phyloP scores from a whole-genome alignment of 2,113 vertebrate species.

The human (Homo sapiens) region DNA sequence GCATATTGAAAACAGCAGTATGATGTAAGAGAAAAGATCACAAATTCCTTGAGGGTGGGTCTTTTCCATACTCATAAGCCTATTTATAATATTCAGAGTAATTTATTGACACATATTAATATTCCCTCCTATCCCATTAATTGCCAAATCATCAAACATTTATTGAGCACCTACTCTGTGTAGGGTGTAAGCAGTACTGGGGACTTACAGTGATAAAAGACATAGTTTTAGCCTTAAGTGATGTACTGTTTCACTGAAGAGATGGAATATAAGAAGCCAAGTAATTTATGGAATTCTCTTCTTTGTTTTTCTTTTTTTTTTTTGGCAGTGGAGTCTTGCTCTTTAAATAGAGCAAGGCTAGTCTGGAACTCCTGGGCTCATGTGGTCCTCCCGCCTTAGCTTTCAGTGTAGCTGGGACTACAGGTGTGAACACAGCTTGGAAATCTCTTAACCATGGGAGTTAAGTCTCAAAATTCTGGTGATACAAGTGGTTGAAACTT shows the following conservation, averaged over 20 bases:
- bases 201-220: constrained; percentile 3
- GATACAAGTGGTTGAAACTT: not conserved
- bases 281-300: constrained; percentile 32
- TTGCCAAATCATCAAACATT: constrained; percentile 35
- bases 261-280: constrained; percentile 8
- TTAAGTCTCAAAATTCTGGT: constrained; percentile 45
- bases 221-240: not conserved
- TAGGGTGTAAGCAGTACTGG: not conserved
- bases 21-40: not conserved
- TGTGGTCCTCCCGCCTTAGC: too few relatives aligned
- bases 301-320: too few relatives aligned
- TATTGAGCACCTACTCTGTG: not conserved
- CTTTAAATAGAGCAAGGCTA: not conserved
- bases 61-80: not conserved
- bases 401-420: too few relatives aligned
- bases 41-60: not conserved
- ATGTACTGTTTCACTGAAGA: constrained; percentile 13
- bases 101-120: too few relatives aligned
- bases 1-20: not conserved
- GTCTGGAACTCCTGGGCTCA: not conserved
- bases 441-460: not conserved
- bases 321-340: too few relatives aligned
- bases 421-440: too few relatives aligned
- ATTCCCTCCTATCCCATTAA: not conserved
- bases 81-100: constrained; percentile 4